A percentile compares a stretch with the other conserved stretches of the same genome.
phyloP scores from a whole-genome alignment of 1,140 invertebrate species.

The Procambarus virginalis region DNA sequence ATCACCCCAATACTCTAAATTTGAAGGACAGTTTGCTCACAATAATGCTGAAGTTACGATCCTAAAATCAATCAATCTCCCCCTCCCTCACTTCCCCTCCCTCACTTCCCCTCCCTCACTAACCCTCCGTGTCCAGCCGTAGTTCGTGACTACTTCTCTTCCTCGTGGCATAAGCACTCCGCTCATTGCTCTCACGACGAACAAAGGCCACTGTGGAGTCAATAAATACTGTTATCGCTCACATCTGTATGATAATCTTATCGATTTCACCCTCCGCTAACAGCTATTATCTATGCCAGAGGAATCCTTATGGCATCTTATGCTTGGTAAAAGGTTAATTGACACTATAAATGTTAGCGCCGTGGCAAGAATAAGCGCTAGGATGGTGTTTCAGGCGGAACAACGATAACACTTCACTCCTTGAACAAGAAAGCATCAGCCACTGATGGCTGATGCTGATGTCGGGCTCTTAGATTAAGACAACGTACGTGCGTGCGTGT shows the following conservation, averaged over 20 bases:
- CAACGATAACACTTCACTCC: neutral
- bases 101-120: neutral
- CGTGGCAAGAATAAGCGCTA: neutral
- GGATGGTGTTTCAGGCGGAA: too few species aligned
- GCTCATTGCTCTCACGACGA: constrained; percentile 1
- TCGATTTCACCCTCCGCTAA: constrained; percentile 53
- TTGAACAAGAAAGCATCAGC: neutral
- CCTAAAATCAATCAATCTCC: neutral
- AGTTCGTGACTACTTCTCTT: neutral
- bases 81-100: neutral
- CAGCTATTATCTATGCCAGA: constrained; percentile 47
- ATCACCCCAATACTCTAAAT: neutral
- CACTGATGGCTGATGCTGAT: neutral
- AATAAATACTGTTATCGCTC: constrained; percentile 66
- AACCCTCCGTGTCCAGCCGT: neutral
- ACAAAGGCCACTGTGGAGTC: constrained; percentile 50
- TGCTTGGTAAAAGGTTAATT: constrained; percentile 44
- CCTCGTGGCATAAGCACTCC: neutral
- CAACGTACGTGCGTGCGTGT: too few species aligned
- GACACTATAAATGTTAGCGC: constrained; percentile 35
- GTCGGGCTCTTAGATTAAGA: neutral
- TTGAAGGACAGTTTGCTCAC: neutral
- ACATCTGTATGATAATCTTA: constrained; percentile 64
- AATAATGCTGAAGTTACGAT: neutral
- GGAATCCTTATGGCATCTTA: constrained; percentile 37